phyloP scores from a whole-genome alignment of 2,113 vertebrate genomes.

The Eubucco bourcierii region DNA sequence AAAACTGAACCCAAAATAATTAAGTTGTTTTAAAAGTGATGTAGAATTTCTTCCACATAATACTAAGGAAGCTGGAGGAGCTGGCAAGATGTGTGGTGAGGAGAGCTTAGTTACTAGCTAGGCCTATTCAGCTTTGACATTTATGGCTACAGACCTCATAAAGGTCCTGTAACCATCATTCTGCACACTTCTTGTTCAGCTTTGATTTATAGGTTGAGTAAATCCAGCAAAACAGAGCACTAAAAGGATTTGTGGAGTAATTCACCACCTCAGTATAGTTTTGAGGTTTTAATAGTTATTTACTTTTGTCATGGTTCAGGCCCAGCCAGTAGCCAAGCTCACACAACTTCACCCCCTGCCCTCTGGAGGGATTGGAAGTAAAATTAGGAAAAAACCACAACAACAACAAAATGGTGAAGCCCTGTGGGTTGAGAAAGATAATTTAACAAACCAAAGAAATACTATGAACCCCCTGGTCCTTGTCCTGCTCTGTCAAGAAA shows the following conservation, averaged over 20 bases:
- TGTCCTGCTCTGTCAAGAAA: too few relatives aligned
- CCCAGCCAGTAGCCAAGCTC: too few relatives aligned
- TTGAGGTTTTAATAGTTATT: constrained; percentile 41
- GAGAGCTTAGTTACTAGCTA: not conserved
- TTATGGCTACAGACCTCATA: not conserved
- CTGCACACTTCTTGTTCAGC: not conserved
- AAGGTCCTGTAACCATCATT: constrained; percentile 7
- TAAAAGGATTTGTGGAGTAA: constrained; percentile 27
- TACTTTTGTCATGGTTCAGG: not conserved
- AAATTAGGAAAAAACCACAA: too few relatives aligned
- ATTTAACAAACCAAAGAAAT: too few relatives aligned
- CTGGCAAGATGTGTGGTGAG: not conserved
- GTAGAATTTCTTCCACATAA: not conserved
- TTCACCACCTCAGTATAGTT: constrained; percentile 17
- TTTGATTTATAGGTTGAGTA: constrained; percentile 50
- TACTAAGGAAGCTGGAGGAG: not conserved
- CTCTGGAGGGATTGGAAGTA: too few relatives aligned
- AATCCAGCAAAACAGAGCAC: constrained; percentile 20
- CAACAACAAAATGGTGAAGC: too few relatives aligned
- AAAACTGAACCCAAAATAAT: not conserved
- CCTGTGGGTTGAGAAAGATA: too few relatives aligned
- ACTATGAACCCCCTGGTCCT: too few relatives aligned
- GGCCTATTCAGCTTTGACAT: constrained; percentile 3
- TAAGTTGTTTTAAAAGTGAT: not conserved
- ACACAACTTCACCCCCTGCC: too few relatives aligned